These are phyloP conservation scores for Thera obeliscata DNA, from an alignment of 2,888 invertebrate species.

Conservation along the genomic window DNA sequence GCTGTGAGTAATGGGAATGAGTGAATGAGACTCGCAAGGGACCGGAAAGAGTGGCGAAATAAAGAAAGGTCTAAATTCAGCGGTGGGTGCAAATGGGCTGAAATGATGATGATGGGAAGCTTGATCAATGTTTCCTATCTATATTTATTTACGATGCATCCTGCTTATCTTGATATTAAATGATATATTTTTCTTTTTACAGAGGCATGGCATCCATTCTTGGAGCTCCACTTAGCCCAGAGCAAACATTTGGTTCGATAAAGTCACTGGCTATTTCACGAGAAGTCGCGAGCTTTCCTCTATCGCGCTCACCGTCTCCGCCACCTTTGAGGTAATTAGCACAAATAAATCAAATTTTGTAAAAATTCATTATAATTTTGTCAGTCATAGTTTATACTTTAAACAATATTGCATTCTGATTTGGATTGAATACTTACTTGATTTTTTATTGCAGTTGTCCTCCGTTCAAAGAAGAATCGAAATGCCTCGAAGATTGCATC, in stretches of 20 bases:
- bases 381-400: too few relatives aligned
- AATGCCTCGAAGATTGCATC: conserved; percentile 65
- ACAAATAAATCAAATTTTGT: neutral
- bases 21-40: too few relatives aligned
- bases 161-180: neutral
- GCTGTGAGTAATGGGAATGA: too few relatives aligned
- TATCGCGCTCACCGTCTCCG: conserved; percentile 89
- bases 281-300: conserved; percentile 91
- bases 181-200: conserved; percentile 51
- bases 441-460: conserved; percentile 66
- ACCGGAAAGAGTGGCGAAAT: too few relatives aligned
- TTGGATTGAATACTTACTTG: neutral
- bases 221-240: conserved; percentile 88
- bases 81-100: too few relatives aligned
- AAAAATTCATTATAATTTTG: neutral
- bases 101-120: too few relatives aligned
- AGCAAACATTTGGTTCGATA: conserved; percentile 90
- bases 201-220: conserved; percentile 88
- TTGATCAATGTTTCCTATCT: neutral
- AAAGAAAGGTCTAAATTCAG: too few relatives aligned
- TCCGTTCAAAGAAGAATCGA: conserved; percentile 74
- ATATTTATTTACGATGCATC: neutral
- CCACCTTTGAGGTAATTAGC: conserved; percentile 82
- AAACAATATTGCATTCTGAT: neutral
- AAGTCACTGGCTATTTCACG: conserved; percentile 88